phyloP scores from a whole-genome alignment of 2,113 vertebrate genomes.

The Phaetusa simplex region DNA sequence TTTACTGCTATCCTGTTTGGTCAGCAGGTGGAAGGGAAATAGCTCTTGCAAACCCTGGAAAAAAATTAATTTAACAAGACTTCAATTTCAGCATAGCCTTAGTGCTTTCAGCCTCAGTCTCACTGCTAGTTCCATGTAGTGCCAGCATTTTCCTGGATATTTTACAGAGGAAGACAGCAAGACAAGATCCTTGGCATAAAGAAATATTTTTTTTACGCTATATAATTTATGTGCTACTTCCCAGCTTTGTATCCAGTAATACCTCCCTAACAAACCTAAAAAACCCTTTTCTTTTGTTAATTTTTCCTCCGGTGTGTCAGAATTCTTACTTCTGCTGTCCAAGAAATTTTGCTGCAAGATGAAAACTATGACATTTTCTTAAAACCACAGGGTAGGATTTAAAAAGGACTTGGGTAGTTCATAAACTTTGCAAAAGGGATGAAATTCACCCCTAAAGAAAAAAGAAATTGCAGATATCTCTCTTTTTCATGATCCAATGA shows the following conservation, averaged over 20 bases:
- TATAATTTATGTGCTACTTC: not conserved
- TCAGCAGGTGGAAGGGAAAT: constrained; percentile 70
- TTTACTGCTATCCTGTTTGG: constrained; percentile 72
- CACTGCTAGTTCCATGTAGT: not conserved
- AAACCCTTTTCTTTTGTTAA: not conserved
- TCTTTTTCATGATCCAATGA: not conserved
- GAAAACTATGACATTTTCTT: not conserved
- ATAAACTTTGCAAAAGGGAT: not conserved
- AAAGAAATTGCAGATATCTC: not conserved
- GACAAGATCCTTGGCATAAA: not conserved
- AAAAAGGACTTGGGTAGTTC: not conserved
- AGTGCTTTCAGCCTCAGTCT: not conserved
- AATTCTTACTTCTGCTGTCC: not conserved
- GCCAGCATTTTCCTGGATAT: not conserved
- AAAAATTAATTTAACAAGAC: not conserved
- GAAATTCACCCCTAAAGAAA: not conserved
- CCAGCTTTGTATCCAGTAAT: not conserved
- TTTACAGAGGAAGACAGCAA: constrained; percentile 4
- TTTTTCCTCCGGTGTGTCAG: not conserved
- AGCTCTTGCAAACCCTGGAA: constrained; percentile 38
- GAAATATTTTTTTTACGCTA: not conserved
- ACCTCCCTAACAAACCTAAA: not conserved
- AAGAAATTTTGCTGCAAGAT: not conserved
- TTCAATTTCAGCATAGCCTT: not conserved
- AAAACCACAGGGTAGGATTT: not conserved